phyloP scores from a whole-genome alignment of 2,888 invertebrate species.

The Ichneumoninae sp. region DNA sequence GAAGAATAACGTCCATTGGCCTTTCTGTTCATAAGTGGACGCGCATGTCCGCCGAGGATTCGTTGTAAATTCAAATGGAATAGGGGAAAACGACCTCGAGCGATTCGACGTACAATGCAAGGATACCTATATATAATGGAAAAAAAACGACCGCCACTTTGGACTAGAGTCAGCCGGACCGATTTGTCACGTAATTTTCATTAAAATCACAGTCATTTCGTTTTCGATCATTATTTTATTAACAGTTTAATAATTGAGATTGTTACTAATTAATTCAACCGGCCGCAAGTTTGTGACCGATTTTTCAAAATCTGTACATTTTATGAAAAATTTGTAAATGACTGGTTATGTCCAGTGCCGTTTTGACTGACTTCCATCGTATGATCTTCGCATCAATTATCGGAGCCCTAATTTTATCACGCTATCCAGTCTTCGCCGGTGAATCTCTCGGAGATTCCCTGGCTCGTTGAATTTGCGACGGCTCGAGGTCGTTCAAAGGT shows the following conservation, averaged over 20 bases:
- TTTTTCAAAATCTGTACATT: too few species aligned
- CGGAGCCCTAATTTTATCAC: constrained; percentile 3
- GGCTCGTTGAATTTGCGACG: neutral
- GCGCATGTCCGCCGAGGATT: constrained; percentile 10
- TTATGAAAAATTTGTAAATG: too few species aligned
- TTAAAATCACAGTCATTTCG: neutral
- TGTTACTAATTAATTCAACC: neutral
- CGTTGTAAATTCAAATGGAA: constrained; percentile 34
- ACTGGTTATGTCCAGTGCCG: neutral
- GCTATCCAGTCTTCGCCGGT: neutral
- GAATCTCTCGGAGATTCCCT: neutral
- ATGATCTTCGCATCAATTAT: neutral
- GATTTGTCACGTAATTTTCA: neutral
- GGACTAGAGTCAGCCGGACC: neutral
- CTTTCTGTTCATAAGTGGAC: neutral
- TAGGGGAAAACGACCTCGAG: constrained; percentile 38
- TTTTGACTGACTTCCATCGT: neutral
- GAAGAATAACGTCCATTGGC: constrained; percentile 33
- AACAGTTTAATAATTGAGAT: neutral
- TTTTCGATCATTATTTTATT: neutral
- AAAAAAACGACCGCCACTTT: neutral
- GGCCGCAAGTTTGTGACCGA: neutral
- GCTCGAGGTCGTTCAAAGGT: constrained; percentile 47
- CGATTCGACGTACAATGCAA: constrained; percentile 26
- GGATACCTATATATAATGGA: neutral